Evolutionary conservation across 2,797 vertebrate species (phyloP).

Genomic region (Chlorospingus flavigularis): DNA sequence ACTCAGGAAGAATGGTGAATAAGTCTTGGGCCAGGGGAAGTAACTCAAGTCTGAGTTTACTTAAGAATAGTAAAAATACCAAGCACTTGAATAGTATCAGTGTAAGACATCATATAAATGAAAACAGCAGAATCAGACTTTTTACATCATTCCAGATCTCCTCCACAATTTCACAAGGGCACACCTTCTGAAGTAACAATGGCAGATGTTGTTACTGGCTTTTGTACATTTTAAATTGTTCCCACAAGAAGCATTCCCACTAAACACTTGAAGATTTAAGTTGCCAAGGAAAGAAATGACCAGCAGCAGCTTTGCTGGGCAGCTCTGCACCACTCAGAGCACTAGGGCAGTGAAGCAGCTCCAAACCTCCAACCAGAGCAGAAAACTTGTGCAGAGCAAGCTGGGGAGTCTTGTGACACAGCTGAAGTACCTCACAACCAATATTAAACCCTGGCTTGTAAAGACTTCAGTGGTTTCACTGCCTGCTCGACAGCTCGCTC

Average conservation of each 20-base stretch:
- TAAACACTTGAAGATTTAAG: background rate
- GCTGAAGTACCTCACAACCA: background rate
- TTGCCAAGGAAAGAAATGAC: background rate
- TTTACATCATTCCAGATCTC: background rate
- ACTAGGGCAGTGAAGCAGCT: background rate
- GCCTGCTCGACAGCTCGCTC: background rate
- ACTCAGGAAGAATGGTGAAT: background rate
- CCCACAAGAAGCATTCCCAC: background rate
- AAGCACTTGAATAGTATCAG: background rate
- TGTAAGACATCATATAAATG: background rate
- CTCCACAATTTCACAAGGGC: background rate
- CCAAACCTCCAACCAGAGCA: background rate
- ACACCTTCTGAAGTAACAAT: background rate
- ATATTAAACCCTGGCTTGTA: background rate
- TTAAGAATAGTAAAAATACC: background rate
- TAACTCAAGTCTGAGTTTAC: background rate
- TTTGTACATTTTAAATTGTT: background rate
- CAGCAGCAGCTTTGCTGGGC: background rate
- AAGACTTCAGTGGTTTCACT: background rate
- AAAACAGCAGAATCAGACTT: background rate
- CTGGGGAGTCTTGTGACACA: conserved; percentile 12
- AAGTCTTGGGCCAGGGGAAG: background rate
- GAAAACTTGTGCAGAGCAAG: background rate
- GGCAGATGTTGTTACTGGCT: background rate
- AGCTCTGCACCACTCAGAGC: background rate